Evolutionary conservation across 2,888 invertebrate species (phyloP), one percentile per base, ranked within the genome.

Genomic region (Oscheius sp.): DNA sequence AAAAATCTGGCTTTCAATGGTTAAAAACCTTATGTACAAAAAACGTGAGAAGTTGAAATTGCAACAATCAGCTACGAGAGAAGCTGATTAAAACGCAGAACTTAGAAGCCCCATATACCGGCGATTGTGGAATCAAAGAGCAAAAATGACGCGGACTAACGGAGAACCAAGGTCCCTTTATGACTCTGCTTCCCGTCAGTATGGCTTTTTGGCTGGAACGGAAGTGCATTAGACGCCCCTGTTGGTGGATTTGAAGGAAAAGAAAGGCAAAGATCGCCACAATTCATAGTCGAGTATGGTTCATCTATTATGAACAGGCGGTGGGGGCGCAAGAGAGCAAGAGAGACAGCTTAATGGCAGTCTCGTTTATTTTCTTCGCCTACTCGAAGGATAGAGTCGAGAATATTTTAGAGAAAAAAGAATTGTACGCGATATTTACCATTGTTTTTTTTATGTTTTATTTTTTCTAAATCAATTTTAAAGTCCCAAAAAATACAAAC

Each of bases 41-140:
- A n/a, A n/a, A n/a, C n/a, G n/a, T n/a, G n/a, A n/a, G n/a, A n/a
- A n/a, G n/a, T n/a, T n/a, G n/a, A n/a, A n/a, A n/a, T n/a, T n/a
- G n/a, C n/a, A n/a, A n/a, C n/a, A n/a, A n/a, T n/a, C n/a, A n/a
- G n/a, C n/a, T n/a, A n/a, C n/a, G n/a, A n/a, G n/a, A n/a, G n/a
- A n/a, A n/a, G n/a, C n/a, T n/a, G n/a, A n/a, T n/a, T n/a, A n/a
- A n/a, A n/a, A n/a, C n/a, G n/a, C n/a, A n/a, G n/a, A n/a, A n/a
- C n/a, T n/a, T n/a, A n/a, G 63, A 66, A 67, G 67, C 61, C 67
- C 64, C n/a, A n/a, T n/a, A n/a, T 66, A 70, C 65, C 61, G 61
- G 62, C 65, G 62, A 61, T 22, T 14, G 12, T 4, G 12, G 47
- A 47, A 22, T 47, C 22, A 47, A 6, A 4, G 47, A 47, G 2